Percentiles rank a stretch among this genome's conserved stretches.
These are phyloP conservation scores for Leptoclinus maculatus DNA, from an alignment of 2,797 vertebrate species.

Conservation along the genomic window DNA sequence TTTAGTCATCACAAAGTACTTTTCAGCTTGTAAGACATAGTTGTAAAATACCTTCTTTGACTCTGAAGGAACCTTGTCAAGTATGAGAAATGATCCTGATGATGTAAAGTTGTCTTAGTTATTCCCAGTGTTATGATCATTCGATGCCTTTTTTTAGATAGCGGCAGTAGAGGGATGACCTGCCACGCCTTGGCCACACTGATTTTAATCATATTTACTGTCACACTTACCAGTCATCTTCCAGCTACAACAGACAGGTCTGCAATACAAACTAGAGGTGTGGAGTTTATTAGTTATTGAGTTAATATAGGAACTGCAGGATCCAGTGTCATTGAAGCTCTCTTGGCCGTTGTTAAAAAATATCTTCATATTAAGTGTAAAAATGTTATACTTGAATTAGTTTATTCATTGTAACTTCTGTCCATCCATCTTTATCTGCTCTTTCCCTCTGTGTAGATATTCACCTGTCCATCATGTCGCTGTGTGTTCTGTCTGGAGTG, in stretches of 20 bases:
- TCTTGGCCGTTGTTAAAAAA: neutral
- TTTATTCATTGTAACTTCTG: neutral
- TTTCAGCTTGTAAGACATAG: neutral
- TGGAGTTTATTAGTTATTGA: neutral
- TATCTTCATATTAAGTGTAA: neutral
- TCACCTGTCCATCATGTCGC: slow-evolving; percentile 86
- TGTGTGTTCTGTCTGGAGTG: slow-evolving; percentile 93
- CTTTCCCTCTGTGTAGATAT: slow-evolving; percentile 82
- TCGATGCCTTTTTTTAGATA: neutral
- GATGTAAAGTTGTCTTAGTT: neutral
- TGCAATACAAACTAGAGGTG: neutral
- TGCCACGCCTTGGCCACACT: neutral
- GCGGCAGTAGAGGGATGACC: neutral
- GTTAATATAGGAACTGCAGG: neutral
- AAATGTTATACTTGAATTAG: neutral
- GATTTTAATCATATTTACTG: neutral
- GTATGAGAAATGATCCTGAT: neutral
- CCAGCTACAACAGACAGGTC: neutral
- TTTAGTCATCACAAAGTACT: neutral
- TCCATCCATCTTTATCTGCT: neutral
- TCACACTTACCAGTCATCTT: neutral
- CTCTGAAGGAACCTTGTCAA: neutral
- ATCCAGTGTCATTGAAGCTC: neutral
- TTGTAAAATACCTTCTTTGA: neutral
- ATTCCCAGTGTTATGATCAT: neutral